Evolutionary conservation across 1,140 invertebrate genomes (phyloP).

Genomic region (Atta texana): DNA sequence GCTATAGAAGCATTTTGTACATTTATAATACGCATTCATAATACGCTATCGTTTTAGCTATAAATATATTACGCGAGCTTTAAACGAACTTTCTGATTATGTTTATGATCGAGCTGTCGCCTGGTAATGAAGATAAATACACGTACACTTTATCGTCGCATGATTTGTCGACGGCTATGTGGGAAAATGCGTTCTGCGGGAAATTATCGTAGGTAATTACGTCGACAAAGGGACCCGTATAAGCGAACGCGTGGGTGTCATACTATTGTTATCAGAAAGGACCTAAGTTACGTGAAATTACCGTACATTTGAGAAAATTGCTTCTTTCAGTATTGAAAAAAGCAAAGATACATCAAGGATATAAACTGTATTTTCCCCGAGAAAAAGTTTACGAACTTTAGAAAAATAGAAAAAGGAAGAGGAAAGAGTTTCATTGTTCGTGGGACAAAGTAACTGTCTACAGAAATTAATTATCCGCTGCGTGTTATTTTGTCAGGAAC

Average conservation of each 20-base stretch:
- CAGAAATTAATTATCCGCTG: constrained; percentile 39
- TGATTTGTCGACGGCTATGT: constrained; percentile 59
- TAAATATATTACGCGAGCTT: constrained; percentile 58
- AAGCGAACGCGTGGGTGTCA: background rate
- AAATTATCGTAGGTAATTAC: constrained; percentile 57
- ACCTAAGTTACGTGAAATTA: constrained; percentile 10
- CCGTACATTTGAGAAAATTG: constrained; percentile 18
- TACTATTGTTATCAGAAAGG: constrained; percentile 29
- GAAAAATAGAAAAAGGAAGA: constrained; percentile 12
- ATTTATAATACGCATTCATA: constrained; percentile 61
- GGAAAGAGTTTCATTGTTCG: background rate
- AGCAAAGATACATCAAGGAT: background rate
- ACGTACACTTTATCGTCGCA: constrained; percentile 52
- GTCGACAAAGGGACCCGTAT: constrained; percentile 41
- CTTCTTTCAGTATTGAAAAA: background rate
- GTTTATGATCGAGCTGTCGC: constrained; percentile 52
- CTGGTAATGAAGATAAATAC: constrained; percentile 60
- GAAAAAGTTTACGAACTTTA: constrained; percentile 27
- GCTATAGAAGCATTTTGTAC: constrained; percentile 28
- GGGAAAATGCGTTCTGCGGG: constrained; percentile 55
- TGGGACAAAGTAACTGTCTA: background rate
- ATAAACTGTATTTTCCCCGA: background rate
- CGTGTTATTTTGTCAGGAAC: constrained; percentile 20
- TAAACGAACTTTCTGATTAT: constrained; percentile 64
- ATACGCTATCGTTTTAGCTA: constrained; percentile 56